Conservation (phyloP, 2,113 vertebrate genomes). For the Equus przewalskii region DNA sequence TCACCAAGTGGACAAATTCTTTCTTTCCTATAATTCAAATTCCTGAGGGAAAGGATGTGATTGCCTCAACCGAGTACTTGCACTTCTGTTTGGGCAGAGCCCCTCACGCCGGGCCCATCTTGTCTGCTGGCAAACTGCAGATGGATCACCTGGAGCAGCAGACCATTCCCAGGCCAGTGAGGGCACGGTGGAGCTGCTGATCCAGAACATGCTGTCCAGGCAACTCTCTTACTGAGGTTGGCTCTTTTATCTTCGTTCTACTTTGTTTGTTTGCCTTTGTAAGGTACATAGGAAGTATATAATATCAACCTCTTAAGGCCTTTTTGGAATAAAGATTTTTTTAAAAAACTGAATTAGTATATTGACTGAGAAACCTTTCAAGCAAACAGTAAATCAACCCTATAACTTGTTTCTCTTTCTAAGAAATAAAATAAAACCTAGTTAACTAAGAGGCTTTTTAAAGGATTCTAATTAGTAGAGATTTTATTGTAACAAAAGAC, state of each 20-base stretch:
- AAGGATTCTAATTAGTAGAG: neutral
- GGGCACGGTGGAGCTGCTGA: neutral
- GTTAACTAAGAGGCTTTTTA: neutral
- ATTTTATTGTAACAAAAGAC: neutral
- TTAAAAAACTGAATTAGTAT: neutral
- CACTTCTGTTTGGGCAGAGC: neutral
- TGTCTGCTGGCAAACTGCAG: neutral
- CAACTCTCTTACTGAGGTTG: neutral
- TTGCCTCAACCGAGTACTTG: neutral
- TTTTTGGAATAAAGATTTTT: neutral
- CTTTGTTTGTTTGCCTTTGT: neutral
- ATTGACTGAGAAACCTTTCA: neutral
- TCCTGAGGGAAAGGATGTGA: neutral
- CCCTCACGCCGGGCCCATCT: accelerated
- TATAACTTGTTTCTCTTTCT: neutral
- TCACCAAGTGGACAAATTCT: neutral
- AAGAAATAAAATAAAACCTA: conserved; percentile 9
- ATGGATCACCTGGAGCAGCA: neutral
- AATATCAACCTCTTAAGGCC: neutral
- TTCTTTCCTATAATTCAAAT: neutral
- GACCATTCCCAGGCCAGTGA: neutral
- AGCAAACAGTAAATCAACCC: neutral
- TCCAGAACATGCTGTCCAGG: neutral
- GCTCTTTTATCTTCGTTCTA: neutral
- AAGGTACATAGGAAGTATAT: neutral